Evolutionary conservation across 2,888 invertebrate species (phyloP).

Genomic region (Acrobasis repandana): DNA sequence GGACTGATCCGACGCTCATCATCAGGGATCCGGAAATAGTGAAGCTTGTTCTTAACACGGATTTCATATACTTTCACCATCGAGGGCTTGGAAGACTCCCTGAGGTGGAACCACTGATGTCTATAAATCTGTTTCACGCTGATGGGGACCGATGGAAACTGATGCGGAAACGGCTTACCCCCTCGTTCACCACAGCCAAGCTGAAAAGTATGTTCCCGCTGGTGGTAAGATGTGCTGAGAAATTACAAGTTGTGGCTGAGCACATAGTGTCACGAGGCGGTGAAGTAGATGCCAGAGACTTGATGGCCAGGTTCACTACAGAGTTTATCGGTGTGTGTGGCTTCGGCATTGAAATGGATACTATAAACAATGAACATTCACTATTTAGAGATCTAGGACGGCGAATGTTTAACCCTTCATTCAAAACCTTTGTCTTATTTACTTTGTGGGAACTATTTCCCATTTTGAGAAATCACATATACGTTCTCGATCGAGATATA

Average conservation of each 20-base stretch:
- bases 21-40: conserved; percentile 58
- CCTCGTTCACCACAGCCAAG: conserved; percentile 64
- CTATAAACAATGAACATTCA: conserved; percentile 53
- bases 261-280: conserved; percentile 37
- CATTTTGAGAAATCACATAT: conserved; percentile 38
- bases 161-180: conserved; percentile 60
- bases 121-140: conserved; percentile 50
- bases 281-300: conserved; percentile 49
- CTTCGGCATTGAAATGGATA: conserved; percentile 55
- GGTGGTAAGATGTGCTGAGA: conserved; percentile 59
- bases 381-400: conserved; percentile 49
- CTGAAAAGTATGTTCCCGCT: conserved; percentile 67
- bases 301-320: conserved; percentile 60
- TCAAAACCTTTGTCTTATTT: conserved; percentile 35
- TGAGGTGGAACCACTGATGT: conserved; percentile 48
- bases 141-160: conserved; percentile 67
- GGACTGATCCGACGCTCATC: conserved; percentile 54
- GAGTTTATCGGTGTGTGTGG: conserved; percentile 63
- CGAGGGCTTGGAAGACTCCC: conserved; percentile 51
- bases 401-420: conserved; percentile 38
- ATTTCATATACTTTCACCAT: conserved; percentile 55
- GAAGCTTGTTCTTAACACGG: conserved; percentile 49
- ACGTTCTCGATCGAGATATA: conserved; percentile 34
- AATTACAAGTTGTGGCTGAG: conserved; percentile 47
- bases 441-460: conserved; percentile 52